phyloP scores from a whole-genome alignment of 2,888 invertebrate genomes.

The Drosophila fungiperda region DNA sequence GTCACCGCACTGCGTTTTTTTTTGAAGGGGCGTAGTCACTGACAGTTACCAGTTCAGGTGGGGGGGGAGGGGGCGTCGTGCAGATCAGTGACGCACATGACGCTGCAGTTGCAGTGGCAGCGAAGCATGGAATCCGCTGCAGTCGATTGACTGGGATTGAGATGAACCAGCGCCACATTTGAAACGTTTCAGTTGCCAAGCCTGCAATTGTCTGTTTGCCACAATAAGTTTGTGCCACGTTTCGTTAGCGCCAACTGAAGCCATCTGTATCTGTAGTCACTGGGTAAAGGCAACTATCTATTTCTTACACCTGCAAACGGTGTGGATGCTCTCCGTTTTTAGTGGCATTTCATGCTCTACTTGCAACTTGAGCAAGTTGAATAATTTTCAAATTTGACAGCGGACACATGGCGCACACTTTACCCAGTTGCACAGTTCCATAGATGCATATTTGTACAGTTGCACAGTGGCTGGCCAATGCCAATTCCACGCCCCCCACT shows the following conservation, averaged over 20 bases:
- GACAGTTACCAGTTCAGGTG: not conserved
- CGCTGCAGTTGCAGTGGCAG: constrained; percentile 21
- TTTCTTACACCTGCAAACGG: constrained; percentile 49
- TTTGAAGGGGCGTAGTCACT: constrained; percentile 2
- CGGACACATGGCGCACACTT: constrained; percentile 64
- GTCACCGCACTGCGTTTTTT: constrained; percentile 14
- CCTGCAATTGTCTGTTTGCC: constrained; percentile 42
- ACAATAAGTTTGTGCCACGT: constrained; percentile 60
- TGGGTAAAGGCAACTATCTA: constrained; percentile 34
- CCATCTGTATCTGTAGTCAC: constrained; percentile 60
- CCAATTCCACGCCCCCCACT: constrained; percentile 34
- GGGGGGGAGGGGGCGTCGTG: constrained; percentile 30
- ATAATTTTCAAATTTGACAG: constrained; percentile 79
- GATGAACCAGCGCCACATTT: constrained; percentile 58
- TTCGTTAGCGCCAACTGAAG: constrained; percentile 18
- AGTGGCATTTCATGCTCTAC: constrained; percentile 67
- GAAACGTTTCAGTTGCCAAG: constrained; percentile 41
- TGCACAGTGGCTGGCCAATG: constrained; percentile 28
- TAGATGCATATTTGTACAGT: not conserved
- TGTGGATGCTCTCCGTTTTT: constrained; percentile 34
- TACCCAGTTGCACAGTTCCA: constrained; percentile 5
- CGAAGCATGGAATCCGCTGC: constrained; percentile 30
- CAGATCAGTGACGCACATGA: constrained; percentile 60
- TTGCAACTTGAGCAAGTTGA: constrained; percentile 64
- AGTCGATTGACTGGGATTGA: constrained; percentile 58